Evolutionary conservation across 1,140 invertebrate genomes (phyloP), one percentile per base, ranked within the genome.

Genomic region (Portunus trituberculatus): DNA sequence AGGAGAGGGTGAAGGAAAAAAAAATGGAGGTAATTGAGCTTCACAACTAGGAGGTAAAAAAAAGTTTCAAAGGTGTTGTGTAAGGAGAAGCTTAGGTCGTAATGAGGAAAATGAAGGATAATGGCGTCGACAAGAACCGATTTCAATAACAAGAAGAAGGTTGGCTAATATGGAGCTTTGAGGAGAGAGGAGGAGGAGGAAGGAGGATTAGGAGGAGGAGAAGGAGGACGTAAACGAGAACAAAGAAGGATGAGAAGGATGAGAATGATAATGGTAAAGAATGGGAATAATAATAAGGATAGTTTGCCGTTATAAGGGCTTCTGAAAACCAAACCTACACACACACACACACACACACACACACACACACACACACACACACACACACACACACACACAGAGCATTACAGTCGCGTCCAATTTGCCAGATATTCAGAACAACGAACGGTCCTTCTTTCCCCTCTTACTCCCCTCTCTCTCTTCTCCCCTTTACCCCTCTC

Each of bases 351-450:
- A 8, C 67, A n/a, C 67, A 25, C 67, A n/a, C 67, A 25, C 67
- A n/a, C 67, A n/a, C 67, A n/a, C 20, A 76, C n/a, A 76, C 67
- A 76, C 67, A 76, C 67, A 76, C 67, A 76, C 67, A 76, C 67
- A 76, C 67, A 76, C 67, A n/a, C 67, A 76, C 67, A 76, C 20
- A 76, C 7, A 76, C 67, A 76, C 20, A 76, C 0, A 25, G 16
- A 25, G 67, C 67, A 76, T 76, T 76, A n/a, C 67, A 76, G 67
- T 76, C 67, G 67, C 20, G 25, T 76, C 67, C 67, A 76, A 76
- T 76, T 76, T 76, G 67, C 67, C n/a, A 76, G 52, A 59, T 59
- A 59, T 59, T 59, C 52, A 59, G 52, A 59, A 76, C 20, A 76
- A 76, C 12, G 67, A 25, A 76, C n/a, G 67, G 67, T 76, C 20